phyloP scores from a whole-genome alignment of 2,113 vertebrate species.

The Taurulus bubalis region DNA sequence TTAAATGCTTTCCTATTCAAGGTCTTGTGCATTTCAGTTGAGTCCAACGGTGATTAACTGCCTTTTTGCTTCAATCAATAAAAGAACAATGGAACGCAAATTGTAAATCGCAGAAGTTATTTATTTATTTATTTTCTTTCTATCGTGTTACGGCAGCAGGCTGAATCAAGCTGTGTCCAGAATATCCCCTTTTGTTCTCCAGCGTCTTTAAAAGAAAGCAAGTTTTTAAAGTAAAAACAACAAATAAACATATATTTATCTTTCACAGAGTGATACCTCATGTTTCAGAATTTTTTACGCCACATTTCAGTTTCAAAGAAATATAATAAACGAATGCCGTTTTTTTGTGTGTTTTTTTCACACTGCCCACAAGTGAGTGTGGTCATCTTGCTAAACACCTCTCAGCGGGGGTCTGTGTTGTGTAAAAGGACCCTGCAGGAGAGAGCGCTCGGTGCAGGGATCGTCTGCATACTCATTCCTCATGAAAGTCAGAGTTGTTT shows the following conservation, averaged over 20 bases:
- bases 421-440: conserved; percentile 26
- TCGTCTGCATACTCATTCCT: conserved; percentile 49
- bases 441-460: conserved; percentile 22
- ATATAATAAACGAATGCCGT: background rate
- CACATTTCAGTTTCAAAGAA: background rate
- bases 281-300: background rate
- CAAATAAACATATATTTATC: background rate
- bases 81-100: conserved; percentile 18
- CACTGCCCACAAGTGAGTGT: background rate
- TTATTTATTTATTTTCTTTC: background rate
- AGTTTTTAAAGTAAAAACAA: background rate
- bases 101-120: background rate
- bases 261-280: background rate
- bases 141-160: background rate
- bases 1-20: conserved; percentile 40
- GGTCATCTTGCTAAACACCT: conserved; percentile 28
- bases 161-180: background rate
- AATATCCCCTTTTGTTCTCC: background rate
- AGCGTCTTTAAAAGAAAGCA: background rate
- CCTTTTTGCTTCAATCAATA: conserved; percentile 42
- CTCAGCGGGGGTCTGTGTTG: conserved; percentile 16
- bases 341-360: background rate
- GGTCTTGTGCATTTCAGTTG: conserved; percentile 18
- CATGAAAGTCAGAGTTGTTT: conserved; percentile 53
- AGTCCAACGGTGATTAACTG: conserved; percentile 13